A percentile compares a stretch with the other conserved stretches of the same genome.
phyloP scores from a whole-genome alignment of 2,113 vertebrate species.

The Trichechus manatus region DNA sequence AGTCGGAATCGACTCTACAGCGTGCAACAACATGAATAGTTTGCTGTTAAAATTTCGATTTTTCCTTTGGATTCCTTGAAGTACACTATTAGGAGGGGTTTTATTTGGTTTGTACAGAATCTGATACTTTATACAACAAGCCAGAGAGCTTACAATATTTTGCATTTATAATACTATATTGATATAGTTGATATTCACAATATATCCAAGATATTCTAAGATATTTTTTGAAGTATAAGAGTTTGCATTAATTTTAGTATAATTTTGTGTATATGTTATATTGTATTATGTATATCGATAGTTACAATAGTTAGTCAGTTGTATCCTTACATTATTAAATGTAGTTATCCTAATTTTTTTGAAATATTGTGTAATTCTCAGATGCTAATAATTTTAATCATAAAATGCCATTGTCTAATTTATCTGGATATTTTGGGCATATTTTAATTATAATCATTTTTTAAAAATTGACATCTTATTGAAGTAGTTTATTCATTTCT shows the following conservation, averaged over 20 bases:
- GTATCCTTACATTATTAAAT: not conserved
- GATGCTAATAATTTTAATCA: not conserved
- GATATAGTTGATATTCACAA: not conserved
- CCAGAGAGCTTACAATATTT: conserved; percentile 37
- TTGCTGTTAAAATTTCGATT: conserved; percentile 1
- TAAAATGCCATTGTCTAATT: not conserved
- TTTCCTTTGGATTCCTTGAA: conserved; percentile 12
- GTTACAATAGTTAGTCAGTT: not conserved
- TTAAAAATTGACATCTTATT: not conserved
- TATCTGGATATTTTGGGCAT: conserved; percentile 9
- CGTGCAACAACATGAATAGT: not conserved
- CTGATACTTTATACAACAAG: not conserved
- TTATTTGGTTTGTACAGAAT: conserved; percentile 39
- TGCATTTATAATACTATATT: conserved; percentile 28
- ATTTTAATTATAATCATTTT: conserved; percentile 50
- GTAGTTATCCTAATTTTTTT: not conserved
- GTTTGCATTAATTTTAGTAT: conserved; percentile 41
- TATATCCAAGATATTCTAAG: conserved; percentile 32
- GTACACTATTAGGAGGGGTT: not conserved
- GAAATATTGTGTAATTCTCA: not conserved
- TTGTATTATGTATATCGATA: not conserved
- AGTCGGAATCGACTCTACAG: no score
- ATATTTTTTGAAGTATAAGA: conserved; percentile 11
- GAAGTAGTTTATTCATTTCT: conserved; percentile 31
- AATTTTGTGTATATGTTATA: conserved; percentile 15